phyloP scores from a whole-genome alignment of 1,140 invertebrate species.

The Aphelinus certus region DNA sequence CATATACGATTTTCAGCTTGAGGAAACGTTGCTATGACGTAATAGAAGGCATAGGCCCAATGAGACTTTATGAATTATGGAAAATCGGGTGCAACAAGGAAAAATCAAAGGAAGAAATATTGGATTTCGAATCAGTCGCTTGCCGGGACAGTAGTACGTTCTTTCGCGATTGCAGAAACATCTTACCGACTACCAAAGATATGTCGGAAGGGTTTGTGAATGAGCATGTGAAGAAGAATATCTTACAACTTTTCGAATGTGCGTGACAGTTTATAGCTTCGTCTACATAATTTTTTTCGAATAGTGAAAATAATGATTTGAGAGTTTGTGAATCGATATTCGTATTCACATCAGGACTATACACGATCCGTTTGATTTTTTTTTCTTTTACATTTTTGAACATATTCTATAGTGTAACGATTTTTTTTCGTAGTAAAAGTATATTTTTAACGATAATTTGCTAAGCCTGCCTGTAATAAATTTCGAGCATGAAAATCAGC shows the following conservation, averaged over 20 bases:
- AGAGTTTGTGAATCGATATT: too few species aligned
- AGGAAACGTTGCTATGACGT: slow-evolving; percentile 52
- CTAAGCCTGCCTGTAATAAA: too few species aligned
- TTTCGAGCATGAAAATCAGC: too few species aligned
- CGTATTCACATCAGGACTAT: too few species aligned
- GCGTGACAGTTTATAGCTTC: too few species aligned
- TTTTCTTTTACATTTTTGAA: too few species aligned
- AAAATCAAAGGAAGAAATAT: slow-evolving; percentile 10
- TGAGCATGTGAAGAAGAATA: not conserved
- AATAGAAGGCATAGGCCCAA: slow-evolving; percentile 47
- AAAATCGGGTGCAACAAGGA: slow-evolving; percentile 45
- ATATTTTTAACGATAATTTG: too few species aligned
- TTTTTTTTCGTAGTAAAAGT: too few species aligned
- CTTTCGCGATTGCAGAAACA: slow-evolving; percentile 51
- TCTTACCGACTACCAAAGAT: slow-evolving; percentile 36
- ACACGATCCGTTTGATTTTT: too few species aligned
- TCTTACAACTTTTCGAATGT: not conserved
- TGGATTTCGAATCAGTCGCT: slow-evolving; percentile 44
- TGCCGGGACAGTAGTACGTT: slow-evolving; percentile 47
- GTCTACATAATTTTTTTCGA: too few species aligned
- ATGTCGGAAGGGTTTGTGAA: not conserved
- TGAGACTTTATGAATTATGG: slow-evolving; percentile 53
- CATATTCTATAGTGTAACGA: too few species aligned
- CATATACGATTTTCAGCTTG: slow-evolving; percentile 43
- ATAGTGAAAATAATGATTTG: too few species aligned